phyloP scores from a whole-genome alignment of 1,140 invertebrate genomes.

The Yoshiicerus persimilis region DNA sequence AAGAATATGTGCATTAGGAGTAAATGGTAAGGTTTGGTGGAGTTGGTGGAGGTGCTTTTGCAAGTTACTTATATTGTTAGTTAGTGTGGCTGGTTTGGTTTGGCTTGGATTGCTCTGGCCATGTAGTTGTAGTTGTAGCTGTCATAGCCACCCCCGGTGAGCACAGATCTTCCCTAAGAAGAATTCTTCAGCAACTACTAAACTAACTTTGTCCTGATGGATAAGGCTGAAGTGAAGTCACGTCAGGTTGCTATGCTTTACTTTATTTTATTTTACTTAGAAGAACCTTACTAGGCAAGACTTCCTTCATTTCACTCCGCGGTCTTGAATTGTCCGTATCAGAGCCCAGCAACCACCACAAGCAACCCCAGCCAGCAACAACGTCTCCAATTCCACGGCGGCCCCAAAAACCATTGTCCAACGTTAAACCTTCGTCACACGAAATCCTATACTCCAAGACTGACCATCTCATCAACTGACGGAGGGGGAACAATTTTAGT shows the following conservation, averaged over 20 bases:
- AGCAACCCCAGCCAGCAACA: neutral
- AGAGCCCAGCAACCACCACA: neutral
- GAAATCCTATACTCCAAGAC: neutral
- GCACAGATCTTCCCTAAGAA: constrained; percentile 30
- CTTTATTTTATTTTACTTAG: constrained; percentile 22
- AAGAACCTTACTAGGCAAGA: constrained; percentile 28
- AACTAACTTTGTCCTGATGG: neutral
- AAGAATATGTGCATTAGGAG: neutral
- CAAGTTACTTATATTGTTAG: neutral
- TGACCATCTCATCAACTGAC: neutral
- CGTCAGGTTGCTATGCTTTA: neutral
- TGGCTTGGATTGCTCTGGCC: neutral
- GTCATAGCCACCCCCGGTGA: constrained; percentile 20
- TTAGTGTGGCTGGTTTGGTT: neutral
- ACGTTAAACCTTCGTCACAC: neutral
- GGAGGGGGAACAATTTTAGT: neutral
- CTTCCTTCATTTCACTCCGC: constrained; percentile 40
- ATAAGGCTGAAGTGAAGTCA: neutral
- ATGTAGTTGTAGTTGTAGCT: neutral
- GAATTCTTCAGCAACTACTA: constrained; percentile 10
- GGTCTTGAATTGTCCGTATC: constrained; percentile 13
- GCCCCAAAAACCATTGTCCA: constrained; percentile 27
- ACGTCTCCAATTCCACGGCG: neutral
- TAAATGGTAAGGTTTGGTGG: neutral
- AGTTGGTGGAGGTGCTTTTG: neutral